Evolutionary conservation across 2,888 invertebrate genomes (phyloP).

Genomic region (Pristionchus fissidentatus): DNA sequence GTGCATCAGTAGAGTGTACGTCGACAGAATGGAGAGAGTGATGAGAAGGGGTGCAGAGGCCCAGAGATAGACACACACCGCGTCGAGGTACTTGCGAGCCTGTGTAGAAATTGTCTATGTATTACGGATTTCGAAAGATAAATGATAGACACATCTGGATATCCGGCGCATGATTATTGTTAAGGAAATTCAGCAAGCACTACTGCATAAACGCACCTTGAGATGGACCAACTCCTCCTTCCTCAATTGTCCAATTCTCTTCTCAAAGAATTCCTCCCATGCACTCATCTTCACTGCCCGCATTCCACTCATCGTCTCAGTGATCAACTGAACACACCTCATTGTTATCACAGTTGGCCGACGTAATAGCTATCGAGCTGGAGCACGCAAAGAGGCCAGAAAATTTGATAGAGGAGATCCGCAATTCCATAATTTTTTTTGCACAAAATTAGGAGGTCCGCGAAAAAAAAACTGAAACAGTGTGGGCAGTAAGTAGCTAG

Average conservation of each 20-base stretch:
- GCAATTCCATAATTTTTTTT: too few relatives aligned
- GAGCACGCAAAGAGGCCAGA: too few relatives aligned
- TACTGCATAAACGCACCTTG: conserved; percentile 47
- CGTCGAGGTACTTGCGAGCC: conserved; percentile 94
- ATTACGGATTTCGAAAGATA: background rate
- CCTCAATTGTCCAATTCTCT: conserved; percentile 60
- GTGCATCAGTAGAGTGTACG: conserved; percentile 79
- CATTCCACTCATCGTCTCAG: conserved; percentile 89
- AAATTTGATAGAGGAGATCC: too few relatives aligned
- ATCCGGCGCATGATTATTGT: background rate
- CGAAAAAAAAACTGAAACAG: background rate
- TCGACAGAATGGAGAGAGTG: conserved; percentile 77
- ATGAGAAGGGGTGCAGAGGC: conserved; percentile 92
- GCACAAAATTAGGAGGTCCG: too few relatives aligned
- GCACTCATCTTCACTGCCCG: conserved; percentile 91
- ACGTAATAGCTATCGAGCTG: too few relatives aligned
- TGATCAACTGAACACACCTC: conserved; percentile 80
- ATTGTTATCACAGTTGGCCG: background rate
- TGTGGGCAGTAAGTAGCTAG: background rate
- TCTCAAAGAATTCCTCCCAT: conserved; percentile 90
- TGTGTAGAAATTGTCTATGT: background rate
- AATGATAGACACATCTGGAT: background rate
- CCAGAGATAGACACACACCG: conserved; percentile 96
- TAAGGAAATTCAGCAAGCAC: background rate
- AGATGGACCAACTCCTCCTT: conserved; percentile 65